Base-by-base conservation (phyloP, 1,140 invertebrate genomes). In the Akabosia matsudoensis region DNA sequence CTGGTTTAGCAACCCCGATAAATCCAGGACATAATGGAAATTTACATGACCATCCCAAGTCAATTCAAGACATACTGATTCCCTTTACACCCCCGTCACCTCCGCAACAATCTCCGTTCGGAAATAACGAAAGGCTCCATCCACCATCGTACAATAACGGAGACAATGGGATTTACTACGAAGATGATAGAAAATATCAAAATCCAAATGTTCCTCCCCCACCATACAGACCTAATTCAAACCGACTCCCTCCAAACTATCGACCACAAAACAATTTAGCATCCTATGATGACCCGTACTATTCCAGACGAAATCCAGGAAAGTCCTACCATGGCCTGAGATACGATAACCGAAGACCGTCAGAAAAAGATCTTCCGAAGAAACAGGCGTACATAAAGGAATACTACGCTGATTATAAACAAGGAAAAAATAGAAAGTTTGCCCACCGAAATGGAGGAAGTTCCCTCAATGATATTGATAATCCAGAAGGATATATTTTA, bases 1-100 rank as follows among this genome's bases (percentile, higher is more conserved):
- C 61, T 3, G 61, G 61, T 7, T 30, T 67, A 7, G 61, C 30
- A 30, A 67, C 61, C 2, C 61, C 33, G 16, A 2, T 45, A 24
- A 13, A 45, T 14, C 28, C 33, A 28, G n/a, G n/a, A n/a, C 24
- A 31, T 7, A 13, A 2, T 18, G 2, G 33, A 13, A 16, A 37
- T 22, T 13, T 24, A 28, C 75, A 33, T 22, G 26, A 45, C 33
- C 74, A 70, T 64, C 79, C 76, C 33, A 80, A 78, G 72, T 78
- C 79, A 22, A 80, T 80, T 67, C 79, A 80, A 54, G 76, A 80
- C 45, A 76, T 80, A 1, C 7, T 78, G 0, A 67, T 37, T 0
- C 79, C 79, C 18, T 67, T 64, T 37, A 14, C 54, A 4, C 51
- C 31, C 14, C 72, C 33, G 2, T 18, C 28, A 26, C 37, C 16